A percentile compares a stretch with the other conserved stretches of the same genome.
Evolutionary conservation across 2,797 vertebrate species (phyloP).

Genomic region (Philypnodon macrostomus): DNA sequence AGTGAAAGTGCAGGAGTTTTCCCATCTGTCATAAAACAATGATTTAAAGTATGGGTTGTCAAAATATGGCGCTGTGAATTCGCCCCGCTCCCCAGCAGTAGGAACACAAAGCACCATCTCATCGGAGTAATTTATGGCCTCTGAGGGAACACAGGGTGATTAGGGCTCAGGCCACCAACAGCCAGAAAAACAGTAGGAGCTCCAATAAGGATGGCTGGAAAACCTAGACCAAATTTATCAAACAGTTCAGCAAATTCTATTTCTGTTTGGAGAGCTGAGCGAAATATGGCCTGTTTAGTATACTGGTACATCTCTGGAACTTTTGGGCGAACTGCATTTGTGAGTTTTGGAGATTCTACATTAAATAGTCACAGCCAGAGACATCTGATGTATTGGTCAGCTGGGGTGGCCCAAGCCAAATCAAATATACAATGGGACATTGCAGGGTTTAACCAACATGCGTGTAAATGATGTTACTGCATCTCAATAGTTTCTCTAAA

Average conservation of each 20-base stretch:
- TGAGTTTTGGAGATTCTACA: conserved; percentile 98
- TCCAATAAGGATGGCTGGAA: conserved; percentile 94
- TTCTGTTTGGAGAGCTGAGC: conserved; percentile 91
- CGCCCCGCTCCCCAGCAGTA: conserved; percentile 85
- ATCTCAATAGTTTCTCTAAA: conserved; percentile 70
- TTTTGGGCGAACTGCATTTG: conserved; percentile 90
- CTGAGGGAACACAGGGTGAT: conserved; percentile 93
- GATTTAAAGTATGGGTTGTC: conserved; percentile 97
- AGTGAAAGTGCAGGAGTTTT: conserved; percentile 90
- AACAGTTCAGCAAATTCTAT: conserved; percentile 91
- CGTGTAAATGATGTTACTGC: conserved; percentile 92
- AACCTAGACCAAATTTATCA: conserved; percentile 96
- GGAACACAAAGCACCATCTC: conserved; percentile 97
- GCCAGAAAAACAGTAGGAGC: conserved; percentile 98
- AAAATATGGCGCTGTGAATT: conserved; percentile 90
- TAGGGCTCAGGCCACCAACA: conserved; percentile 98
- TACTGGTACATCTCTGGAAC: conserved; percentile 87
- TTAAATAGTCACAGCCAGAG: conserved; percentile 92
- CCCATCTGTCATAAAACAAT: conserved; percentile 99
- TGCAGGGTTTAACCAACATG: conserved; percentile 93
- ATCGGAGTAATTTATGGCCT: conserved; percentile 97
- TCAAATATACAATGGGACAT: conserved; percentile 95
- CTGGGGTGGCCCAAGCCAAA: conserved; percentile 84
- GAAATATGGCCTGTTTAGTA: conserved; percentile 94
- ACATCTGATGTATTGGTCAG: conserved; percentile 91